Percentiles rank a stretch among this genome's conserved stretches.
These are phyloP conservation scores for Prunella fulvescens DNA, from an alignment of 2,113 vertebrate genomes.

Conservation along the genomic window DNA sequence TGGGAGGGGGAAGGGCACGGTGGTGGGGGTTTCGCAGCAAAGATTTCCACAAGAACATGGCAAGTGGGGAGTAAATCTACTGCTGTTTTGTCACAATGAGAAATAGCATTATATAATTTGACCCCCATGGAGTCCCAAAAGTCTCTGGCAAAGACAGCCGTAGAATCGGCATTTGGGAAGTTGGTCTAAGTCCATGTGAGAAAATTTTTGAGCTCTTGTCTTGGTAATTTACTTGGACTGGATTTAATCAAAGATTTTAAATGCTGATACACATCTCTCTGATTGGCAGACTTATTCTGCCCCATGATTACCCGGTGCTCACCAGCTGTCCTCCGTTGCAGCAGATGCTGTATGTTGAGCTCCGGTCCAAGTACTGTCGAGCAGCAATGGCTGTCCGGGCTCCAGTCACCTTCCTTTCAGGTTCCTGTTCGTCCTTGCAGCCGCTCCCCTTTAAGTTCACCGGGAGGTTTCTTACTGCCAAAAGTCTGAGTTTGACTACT, in stretches of 20 bases:
- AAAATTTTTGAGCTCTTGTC: neutral
- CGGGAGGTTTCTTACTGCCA: neutral
- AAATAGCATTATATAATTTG: neutral
- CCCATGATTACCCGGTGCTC: neutral
- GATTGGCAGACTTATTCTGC: neutral
- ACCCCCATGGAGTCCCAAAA: neutral
- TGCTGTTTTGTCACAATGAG: neutral
- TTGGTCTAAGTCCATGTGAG: neutral
- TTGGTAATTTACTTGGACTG: neutral
- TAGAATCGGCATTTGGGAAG: neutral
- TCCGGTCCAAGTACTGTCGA: neutral
- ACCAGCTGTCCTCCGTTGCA: neutral
- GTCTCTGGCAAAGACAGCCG: neutral
- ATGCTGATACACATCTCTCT: neutral
- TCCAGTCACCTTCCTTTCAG: neutral
- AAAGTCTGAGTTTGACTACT: neutral
- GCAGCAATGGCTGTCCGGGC: neutral
- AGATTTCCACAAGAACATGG: neutral
- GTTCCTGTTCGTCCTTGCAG: neutral
- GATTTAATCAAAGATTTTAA: neutral
- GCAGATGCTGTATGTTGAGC: neutral
- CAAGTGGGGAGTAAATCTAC: neutral
- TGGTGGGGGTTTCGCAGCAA: neutral
- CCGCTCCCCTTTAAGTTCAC: neutral
- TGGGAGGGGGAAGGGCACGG: neutral